These are phyloP conservation scores for Misgurnus mizolepis DNA, from an alignment of 2,113 vertebrate genomes.

Conservation along the genomic window DNA sequence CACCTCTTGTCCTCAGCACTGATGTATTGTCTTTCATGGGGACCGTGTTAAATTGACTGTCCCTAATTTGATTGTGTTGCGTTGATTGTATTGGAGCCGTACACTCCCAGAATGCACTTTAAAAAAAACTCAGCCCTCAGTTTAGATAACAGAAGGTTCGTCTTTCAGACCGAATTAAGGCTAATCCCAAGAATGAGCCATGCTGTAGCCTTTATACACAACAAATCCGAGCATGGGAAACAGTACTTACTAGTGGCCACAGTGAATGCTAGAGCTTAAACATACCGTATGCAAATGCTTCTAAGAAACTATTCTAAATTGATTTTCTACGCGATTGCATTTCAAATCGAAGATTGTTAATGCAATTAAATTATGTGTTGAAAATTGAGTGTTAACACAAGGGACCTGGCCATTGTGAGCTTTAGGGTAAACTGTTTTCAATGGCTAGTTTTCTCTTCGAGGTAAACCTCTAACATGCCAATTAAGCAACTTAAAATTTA, in stretches of 20 bases:
- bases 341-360: background rate
- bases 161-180: background rate
- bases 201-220: background rate
- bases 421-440: background rate
- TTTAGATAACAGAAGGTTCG: slow-evolving; percentile 2
- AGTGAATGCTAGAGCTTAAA: background rate
- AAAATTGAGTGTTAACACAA: no score
- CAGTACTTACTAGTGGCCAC: background rate
- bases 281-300: background rate
- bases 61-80: slow-evolving; percentile 57
- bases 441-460: no score
- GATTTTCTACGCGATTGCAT: background rate
- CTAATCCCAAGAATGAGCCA: slow-evolving; percentile 18
- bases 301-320: background rate
- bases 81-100: slow-evolving; percentile 71
- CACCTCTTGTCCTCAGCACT: slow-evolving; percentile 57
- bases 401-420: no score
- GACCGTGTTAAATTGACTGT: slow-evolving; percentile 11
- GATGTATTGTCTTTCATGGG: background rate
- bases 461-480: no score
- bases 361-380: no score
- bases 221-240: background rate
- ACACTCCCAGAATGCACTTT: slow-evolving; percentile 27
- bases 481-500: no score
- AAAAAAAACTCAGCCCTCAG: slow-evolving; percentile 2